A percentile compares a stretch with the other conserved stretches of the same genome.
These are phyloP conservation scores for Stegana nigrithorax DNA, from an alignment of 2,888 invertebrate species.

Conservation along the genomic window DNA sequence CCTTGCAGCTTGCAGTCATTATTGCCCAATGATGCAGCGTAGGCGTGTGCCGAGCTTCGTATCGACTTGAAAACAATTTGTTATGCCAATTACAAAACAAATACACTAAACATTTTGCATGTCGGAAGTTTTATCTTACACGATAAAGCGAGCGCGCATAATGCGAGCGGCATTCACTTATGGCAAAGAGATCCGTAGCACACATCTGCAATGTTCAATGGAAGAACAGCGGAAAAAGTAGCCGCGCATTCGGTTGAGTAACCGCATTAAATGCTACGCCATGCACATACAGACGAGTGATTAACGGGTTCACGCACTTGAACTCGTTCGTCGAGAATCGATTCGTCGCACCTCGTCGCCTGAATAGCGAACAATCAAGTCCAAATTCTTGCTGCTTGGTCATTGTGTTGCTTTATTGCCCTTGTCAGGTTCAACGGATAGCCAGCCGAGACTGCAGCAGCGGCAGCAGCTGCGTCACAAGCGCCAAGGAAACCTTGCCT, in stretches of 20 bases:
- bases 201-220: no score
- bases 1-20: no score
- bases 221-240: no score
- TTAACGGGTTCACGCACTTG: constrained; percentile 30
- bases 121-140: no score
- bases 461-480: background rate
- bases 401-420: background rate
- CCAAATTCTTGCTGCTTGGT: constrained; percentile 12
- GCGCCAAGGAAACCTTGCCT: background rate
- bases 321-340: constrained; percentile 15
- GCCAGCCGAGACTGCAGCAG: background rate
- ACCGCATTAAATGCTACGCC: constrained; percentile 11
- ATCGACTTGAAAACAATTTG: no score
- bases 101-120: no score
- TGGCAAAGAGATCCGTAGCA: no score
- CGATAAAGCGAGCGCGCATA: no score
- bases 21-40: no score
- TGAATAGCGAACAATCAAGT: constrained; percentile 1
- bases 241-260: background rate
- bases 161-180: no score
- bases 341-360: background rate
- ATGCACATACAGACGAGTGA: background rate
- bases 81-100: no score
- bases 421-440: background rate
- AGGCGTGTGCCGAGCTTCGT: no score